Evolutionary conservation across 2,888 invertebrate genomes (phyloP).

Genomic region (Leptothorax acervorum): DNA sequence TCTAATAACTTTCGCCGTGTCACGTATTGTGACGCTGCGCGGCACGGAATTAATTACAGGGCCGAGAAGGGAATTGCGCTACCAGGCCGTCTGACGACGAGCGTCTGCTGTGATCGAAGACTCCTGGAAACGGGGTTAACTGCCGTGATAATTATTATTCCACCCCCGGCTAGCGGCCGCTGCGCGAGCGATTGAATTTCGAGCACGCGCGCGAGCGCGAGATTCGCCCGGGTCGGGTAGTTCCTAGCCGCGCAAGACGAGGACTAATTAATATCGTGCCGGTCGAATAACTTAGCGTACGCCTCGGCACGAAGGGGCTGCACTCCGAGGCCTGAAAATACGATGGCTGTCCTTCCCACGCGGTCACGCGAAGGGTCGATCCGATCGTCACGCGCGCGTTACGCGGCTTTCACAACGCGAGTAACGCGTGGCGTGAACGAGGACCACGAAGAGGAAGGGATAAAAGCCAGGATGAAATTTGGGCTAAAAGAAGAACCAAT

Average conservation of each 20-base stretch:
- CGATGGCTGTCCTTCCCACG: slow-evolving; percentile 23
- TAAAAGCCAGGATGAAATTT: not conserved
- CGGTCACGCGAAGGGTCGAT: slow-evolving; percentile 49
- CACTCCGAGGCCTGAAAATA: slow-evolving; percentile 15
- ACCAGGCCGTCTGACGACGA: slow-evolving; percentile 35
- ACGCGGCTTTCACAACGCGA: slow-evolving; percentile 38
- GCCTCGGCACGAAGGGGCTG: slow-evolving; percentile 39
- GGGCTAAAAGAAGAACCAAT: slow-evolving; percentile 7
- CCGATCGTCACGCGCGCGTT: slow-evolving; percentile 42
- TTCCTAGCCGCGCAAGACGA: slow-evolving; percentile 32
- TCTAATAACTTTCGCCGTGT: slow-evolving; percentile 31
- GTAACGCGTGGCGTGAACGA: not conserved
- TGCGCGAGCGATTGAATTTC: slow-evolving; percentile 57
- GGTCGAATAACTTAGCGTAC: slow-evolving; percentile 48
- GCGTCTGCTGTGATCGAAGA: slow-evolving; percentile 50
- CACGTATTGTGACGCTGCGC: slow-evolving; percentile 18
- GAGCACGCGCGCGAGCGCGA: slow-evolving; percentile 42
- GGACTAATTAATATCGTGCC: slow-evolving; percentile 53
- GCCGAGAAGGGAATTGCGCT: slow-evolving; percentile 32
- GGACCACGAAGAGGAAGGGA: not conserved
- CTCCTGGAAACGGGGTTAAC: slow-evolving; percentile 54
- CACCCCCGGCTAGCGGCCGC: slow-evolving; percentile 23
- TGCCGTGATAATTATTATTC: slow-evolving; percentile 63
- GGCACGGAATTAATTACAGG: slow-evolving; percentile 47
- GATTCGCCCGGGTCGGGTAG: slow-evolving; percentile 40